A percentile compares a stretch with the other conserved stretches of the same genome.
Evolutionary conservation across 2,113 vertebrate species (phyloP).

Genomic region (Turdus rufiventris): DNA sequence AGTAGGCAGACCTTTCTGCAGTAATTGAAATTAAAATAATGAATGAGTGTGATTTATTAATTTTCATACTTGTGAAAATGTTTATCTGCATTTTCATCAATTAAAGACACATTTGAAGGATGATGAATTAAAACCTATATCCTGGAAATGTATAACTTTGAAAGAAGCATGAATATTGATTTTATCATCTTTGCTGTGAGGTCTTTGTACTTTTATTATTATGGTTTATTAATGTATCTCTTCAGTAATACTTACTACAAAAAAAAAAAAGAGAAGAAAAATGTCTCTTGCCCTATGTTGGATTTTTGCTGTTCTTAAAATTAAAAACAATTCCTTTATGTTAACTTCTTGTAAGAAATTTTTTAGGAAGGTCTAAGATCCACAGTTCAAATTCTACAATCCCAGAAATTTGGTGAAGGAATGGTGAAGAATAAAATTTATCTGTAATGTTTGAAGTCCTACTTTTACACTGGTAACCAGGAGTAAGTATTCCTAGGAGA

Average conservation of each 20-base stretch:
- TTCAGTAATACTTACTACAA: neutral
- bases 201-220: neutral
- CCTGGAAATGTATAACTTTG: neutral
- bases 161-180: neutral
- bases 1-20: neutral
- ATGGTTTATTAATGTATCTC: neutral
- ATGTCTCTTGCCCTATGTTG: fast-evolving
- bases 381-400: neutral
- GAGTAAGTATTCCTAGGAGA: neutral
- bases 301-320: neutral
- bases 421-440: neutral
- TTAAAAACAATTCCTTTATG: neutral
- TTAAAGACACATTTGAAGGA: neutral
- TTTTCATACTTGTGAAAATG: neutral
- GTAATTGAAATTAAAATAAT: neutral
- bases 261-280: neutral
- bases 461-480: neutral
- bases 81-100: neutral
- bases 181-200: neutral
- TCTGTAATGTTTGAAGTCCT: neutral
- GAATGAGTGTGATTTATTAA: neutral
- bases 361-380: neutral
- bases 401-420: neutral
- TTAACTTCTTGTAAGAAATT: neutral
- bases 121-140: neutral